Conservation (phyloP, 2,797 vertebrate species). For the Anguilla megastoma region DNA sequence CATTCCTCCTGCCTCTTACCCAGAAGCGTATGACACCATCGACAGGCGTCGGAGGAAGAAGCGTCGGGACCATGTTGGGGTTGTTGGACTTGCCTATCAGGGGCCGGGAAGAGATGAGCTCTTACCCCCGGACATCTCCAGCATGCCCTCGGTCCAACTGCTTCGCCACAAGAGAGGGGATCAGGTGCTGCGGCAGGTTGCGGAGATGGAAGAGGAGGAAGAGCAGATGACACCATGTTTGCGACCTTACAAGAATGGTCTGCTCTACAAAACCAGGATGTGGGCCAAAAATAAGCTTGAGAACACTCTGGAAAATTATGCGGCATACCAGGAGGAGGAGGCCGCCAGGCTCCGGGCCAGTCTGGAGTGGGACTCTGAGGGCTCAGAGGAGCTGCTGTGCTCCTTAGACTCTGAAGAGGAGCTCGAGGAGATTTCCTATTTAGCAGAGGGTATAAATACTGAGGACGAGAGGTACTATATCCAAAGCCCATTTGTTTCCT, state of each 20-base stretch:
- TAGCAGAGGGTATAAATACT: conserved; percentile 55
- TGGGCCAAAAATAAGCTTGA: conserved; percentile 70
- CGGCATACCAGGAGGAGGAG: conserved; percentile 70
- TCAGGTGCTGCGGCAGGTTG: conserved; percentile 65
- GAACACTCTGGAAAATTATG: conserved; percentile 70
- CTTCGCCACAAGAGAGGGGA: conserved; percentile 68
- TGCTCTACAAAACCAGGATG: conserved; percentile 84
- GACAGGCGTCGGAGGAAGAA: conserved; percentile 83
- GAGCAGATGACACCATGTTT: conserved; percentile 72
- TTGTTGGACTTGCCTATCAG: conserved; percentile 41
- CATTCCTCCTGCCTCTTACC: conserved; percentile 71
- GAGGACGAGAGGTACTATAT: conserved; percentile 68
- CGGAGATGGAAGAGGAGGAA: conserved; percentile 72
- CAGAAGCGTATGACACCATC: conserved; percentile 83
- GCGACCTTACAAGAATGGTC: conserved; percentile 80
- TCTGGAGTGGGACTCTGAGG: conserved; percentile 76
- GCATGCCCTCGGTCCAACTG: conserved; percentile 31
- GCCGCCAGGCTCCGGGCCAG: conserved; percentile 52
- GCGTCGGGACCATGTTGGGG: conserved; percentile 57
- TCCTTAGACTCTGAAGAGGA: conserved; percentile 73
- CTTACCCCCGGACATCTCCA: conserved; percentile 56
- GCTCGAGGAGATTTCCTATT: conserved; percentile 66
- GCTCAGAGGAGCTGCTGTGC: conserved; percentile 71
- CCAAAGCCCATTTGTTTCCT: conserved; percentile 48
- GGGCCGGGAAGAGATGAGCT: conserved; percentile 49